Evolutionary conservation across 2,797 vertebrate species (phyloP).

Genomic region (Artibeus lituratus): DNA sequence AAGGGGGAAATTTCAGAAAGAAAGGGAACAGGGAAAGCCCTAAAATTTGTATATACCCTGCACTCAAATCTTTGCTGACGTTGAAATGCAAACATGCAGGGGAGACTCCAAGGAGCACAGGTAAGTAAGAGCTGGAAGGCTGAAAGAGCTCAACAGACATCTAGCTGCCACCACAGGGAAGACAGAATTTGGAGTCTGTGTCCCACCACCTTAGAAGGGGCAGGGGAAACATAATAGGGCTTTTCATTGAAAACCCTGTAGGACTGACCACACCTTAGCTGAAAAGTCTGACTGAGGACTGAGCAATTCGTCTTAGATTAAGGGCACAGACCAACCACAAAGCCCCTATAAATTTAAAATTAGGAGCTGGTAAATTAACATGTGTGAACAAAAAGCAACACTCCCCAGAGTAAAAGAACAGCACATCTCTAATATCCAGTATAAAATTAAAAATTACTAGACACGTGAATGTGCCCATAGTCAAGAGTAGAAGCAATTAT

Average conservation of each 20-base stretch:
- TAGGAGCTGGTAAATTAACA: background rate
- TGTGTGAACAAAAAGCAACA: background rate
- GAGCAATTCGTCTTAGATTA: background rate
- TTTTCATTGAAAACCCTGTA: background rate
- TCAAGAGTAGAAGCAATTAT: background rate
- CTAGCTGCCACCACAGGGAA: background rate
- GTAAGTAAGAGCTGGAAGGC: background rate
- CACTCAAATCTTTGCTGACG: background rate
- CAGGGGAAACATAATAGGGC: background rate
- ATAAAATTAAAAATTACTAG: constrained; percentile 5
- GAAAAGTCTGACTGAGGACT: background rate
- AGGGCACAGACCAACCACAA: background rate
- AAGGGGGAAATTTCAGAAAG: background rate
- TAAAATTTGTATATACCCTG: background rate
- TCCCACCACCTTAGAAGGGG: background rate
- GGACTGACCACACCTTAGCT: background rate
- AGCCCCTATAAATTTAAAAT: background rate
- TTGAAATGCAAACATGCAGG: background rate
- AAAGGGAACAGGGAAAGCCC: background rate
- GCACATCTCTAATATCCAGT: background rate
- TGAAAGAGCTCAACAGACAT: background rate
- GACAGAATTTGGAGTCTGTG: background rate
- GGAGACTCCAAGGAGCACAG: background rate
- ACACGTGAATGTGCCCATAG: background rate
- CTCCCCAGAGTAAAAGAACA: background rate